These are phyloP conservation scores for Eupeodes latifasciatus DNA, from an alignment of 2,888 invertebrate genomes.

Conservation along the genomic window DNA sequence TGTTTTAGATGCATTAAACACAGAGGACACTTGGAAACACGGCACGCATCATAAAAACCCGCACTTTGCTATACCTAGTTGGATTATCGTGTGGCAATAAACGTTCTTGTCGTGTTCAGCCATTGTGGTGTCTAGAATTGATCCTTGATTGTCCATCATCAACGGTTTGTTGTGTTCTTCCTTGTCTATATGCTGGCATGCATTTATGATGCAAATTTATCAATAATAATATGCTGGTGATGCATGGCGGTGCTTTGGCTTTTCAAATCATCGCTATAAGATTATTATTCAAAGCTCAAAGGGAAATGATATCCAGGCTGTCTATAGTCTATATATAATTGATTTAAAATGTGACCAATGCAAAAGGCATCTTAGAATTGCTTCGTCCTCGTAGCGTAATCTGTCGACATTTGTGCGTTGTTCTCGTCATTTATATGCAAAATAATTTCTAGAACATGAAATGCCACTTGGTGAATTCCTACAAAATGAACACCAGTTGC, in stretches of 20 bases:
- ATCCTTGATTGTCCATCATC: conserved; percentile 36
- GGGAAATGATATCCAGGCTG: conserved; percentile 36
- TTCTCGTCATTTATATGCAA: no score
- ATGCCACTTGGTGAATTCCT: background rate
- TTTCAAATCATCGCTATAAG: background rate
- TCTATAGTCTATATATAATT: conserved; percentile 30
- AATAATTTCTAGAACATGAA: background rate
- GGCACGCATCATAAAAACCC: conserved; percentile 24
- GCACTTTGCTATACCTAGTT: conserved; percentile 40
- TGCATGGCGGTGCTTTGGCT: background rate
- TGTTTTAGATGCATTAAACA: background rate
- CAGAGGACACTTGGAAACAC: background rate
- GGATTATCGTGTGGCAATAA: conserved; percentile 25
- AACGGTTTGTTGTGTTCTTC: conserved; percentile 1
- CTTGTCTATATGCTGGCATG: background rate
- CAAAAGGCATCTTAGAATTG: conserved; percentile 12
- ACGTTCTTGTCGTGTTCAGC: conserved; percentile 12
- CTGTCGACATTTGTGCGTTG: no score
- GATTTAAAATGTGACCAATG: conserved; percentile 45
- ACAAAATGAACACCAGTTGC: conserved; percentile 40
- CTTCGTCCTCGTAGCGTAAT: background rate
- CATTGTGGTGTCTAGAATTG: conserved; percentile 18
- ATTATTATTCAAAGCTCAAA: conserved; percentile 53
- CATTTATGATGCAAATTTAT: conserved; percentile 28
- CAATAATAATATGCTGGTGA: conserved; percentile 30